Base-by-base conservation (phyloP, 1,140 invertebrate genomes). In the Drusus annulatus region DNA sequence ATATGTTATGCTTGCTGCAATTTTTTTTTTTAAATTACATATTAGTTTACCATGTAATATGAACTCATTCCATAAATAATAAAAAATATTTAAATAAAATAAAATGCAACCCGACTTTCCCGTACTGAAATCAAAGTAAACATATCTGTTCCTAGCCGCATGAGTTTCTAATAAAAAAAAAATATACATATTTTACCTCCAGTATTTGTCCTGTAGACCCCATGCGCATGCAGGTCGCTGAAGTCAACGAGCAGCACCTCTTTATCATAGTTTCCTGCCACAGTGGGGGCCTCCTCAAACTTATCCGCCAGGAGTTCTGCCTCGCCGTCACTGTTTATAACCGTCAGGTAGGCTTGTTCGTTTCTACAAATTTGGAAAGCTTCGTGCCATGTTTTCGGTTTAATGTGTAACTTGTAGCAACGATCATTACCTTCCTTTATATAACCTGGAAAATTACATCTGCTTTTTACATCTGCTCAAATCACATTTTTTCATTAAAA, bases 331-430 rank as follows among this genome's bases (percentile, higher is more conserved):
- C 77, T 82, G 76, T 85, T 85, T 17, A 85, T 63, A 17, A 86
- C 83, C 10, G 82, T 84, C 16, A 87, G 78, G 50, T 85, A 65
- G 0, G 82, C 82, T 0, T 84, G 81, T 77, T 87, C 86, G 1
- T 78, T 79, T 25, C 78, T 73, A 75, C 86, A 87, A 19, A 78
- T 79, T 76, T 82, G 82, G 69, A 81, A 84, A 0, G 86, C 86
- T 7, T 84, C 78, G 17, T 83, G 80, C 84, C 84, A 87, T 8
- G 68, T 84, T 23, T 56, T 60, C 4, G 83, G 79, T 5, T 28
- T 28, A 5, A 19, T 74, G 69, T 87, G 86, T 54, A 86, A 80
- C 73, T 86, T 87, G 76, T 86, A 87, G 71, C 85, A 86, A n/a
- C 45, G 31, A 15, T 77, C 36, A 0, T 36, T 28, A 10, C 17